A percentile compares a stretch with the other conserved stretches of the same genome.
phyloP scores from a whole-genome alignment of 2,888 invertebrate species.

The Spatulosminthurus flaviceps region DNA sequence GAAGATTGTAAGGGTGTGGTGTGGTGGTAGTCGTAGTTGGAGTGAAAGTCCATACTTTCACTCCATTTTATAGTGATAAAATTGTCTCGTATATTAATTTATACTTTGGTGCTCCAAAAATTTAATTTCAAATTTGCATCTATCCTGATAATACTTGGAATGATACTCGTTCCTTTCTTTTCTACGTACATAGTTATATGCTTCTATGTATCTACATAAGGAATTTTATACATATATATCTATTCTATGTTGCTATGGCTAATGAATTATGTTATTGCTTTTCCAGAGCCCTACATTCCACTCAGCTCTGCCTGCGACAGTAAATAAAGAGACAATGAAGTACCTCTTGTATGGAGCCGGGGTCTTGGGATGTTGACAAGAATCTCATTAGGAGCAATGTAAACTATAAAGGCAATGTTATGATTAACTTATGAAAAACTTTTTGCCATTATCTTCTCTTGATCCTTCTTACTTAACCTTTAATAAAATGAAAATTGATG shows the following conservation, averaged over 20 bases:
- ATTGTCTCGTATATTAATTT: too few species aligned
- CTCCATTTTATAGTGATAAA: too few species aligned
- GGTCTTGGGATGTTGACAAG: background rate
- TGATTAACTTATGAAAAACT: conserved; percentile 2
- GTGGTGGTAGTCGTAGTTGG: too few species aligned
- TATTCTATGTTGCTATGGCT: too few species aligned
- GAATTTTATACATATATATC: too few species aligned
- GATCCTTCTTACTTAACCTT: background rate
- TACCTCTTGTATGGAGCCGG: background rate
- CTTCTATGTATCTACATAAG: too few species aligned
- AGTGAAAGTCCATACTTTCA: too few species aligned
- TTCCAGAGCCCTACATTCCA: conserved; percentile 21
- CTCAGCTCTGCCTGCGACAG: conserved; percentile 13
- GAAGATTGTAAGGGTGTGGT: too few species aligned
- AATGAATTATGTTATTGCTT: conserved; percentile 29
- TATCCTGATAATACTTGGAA: background rate
- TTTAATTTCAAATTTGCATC: background rate
- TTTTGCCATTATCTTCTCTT: background rate
- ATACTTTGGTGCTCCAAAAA: background rate
- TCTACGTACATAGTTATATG: too few species aligned
- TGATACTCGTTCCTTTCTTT: too few species aligned
- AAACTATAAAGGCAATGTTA: conserved; percentile 2
- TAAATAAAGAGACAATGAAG: conserved; percentile 15
- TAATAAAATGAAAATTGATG: conserved; percentile 18
- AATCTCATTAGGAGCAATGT: conserved; percentile 1